Conservation (phyloP, 2,888 invertebrate species). For the Idaea straminata region DNA sequence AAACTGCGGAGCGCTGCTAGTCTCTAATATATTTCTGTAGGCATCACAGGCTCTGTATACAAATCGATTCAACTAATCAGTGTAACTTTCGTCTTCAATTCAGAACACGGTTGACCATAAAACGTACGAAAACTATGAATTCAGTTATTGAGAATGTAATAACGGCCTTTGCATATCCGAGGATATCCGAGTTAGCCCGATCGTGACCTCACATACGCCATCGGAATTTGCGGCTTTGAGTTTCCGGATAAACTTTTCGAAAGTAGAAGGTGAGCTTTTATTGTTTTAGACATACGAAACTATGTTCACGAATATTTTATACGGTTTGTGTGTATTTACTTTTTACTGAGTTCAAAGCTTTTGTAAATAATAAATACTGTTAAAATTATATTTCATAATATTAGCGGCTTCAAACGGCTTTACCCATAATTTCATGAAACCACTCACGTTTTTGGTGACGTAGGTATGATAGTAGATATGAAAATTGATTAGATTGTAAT, state of each 20-base stretch:
- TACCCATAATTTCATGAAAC: too few relatives aligned
- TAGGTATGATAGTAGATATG: too few relatives aligned
- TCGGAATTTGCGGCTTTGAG: conserved; percentile 15
- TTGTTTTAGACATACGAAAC: not conserved
- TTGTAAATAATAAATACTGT: too few relatives aligned
- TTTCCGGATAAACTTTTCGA: conserved; percentile 12
- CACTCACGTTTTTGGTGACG: too few relatives aligned
- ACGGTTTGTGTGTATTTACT: not conserved
- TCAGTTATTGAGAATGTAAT: not conserved
- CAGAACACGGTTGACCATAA: not conserved
- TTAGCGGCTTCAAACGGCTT: too few relatives aligned
- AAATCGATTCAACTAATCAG: too few relatives aligned
- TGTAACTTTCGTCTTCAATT: too few relatives aligned
- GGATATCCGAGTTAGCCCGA: conserved; percentile 10
- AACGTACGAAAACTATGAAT: conserved; percentile 18
- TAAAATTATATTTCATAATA: too few relatives aligned
- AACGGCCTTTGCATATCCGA: conserved; percentile 1
- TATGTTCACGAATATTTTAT: not conserved
- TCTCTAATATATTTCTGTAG: too few relatives aligned
- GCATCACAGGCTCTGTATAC: too few relatives aligned
- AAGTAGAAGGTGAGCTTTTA: conserved; percentile 2
- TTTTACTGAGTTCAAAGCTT: not conserved
- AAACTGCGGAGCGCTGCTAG: too few relatives aligned
- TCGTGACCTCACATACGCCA: conserved; percentile 26
- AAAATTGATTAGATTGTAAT: too few relatives aligned